These are phyloP conservation scores for Ctenosaura bakeri DNA, from an alignment of 2,797 vertebrate species.

Conservation along the genomic window DNA sequence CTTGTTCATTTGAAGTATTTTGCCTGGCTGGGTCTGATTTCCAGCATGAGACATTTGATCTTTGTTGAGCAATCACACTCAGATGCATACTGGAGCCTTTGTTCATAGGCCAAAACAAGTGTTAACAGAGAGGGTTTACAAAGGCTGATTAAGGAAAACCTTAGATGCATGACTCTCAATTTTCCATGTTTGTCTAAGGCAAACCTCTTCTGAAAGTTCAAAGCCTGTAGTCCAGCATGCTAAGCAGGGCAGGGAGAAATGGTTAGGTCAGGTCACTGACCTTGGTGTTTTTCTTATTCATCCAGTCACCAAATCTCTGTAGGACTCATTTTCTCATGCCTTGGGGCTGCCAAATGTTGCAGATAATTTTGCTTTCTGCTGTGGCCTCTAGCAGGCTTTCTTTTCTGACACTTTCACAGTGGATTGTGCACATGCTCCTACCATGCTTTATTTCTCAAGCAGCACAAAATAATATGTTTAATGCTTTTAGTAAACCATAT, in stretches of 20 bases:
- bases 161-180: neutral
- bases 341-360: conserved; percentile 41
- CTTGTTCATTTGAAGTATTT: conserved; percentile 60
- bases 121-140: conserved; percentile 62
- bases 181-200: conserved; percentile 24
- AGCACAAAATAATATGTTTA: neutral
- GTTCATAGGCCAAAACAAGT: conserved; percentile 54
- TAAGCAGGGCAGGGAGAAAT: conserved; percentile 34
- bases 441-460: neutral
- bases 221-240: neutral
- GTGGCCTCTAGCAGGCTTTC: conserved; percentile 43
- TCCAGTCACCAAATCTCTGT: conserved; percentile 40
- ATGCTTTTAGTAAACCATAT: neutral
- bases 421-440: neutral
- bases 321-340: conserved; percentile 37
- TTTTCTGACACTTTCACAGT: neutral
- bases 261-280: neutral
- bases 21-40: neutral
- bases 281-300: conserved; percentile 20
- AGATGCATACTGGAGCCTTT: conserved; percentile 52
- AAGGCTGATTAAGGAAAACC: conserved; percentile 28
- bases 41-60: conserved; percentile 60
- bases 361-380: conserved; percentile 33
- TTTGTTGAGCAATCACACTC: conserved; percentile 55
- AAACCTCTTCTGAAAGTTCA: neutral